phyloP scores from a whole-genome alignment of 2,888 invertebrate species.

The Aromia moschata region DNA sequence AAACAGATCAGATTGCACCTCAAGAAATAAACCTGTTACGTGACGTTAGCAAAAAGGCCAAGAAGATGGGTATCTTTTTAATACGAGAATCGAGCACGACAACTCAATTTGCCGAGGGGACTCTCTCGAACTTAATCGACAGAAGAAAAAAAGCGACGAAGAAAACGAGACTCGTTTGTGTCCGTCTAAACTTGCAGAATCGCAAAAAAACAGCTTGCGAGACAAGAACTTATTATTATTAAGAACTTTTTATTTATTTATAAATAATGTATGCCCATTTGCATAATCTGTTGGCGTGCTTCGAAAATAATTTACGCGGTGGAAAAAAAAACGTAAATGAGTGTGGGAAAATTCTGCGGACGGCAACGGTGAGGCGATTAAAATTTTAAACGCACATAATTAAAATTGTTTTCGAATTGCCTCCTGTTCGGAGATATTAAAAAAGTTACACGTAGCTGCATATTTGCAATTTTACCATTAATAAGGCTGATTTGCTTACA shows the following conservation, averaged over 20 bases:
- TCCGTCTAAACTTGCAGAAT: slow-evolving; percentile 7
- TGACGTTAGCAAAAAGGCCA: not conserved
- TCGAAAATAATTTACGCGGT: slow-evolving; percentile 26
- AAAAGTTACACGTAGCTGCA: not conserved
- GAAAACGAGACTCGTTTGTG: slow-evolving; percentile 9
- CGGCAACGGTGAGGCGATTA: slow-evolving; percentile 16
- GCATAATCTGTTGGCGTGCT: slow-evolving; percentile 32
- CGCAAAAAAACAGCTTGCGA: slow-evolving; percentile 13
- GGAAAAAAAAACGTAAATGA: no score
- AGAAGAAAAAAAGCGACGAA: slow-evolving; percentile 12
- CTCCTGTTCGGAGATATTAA: not conserved
- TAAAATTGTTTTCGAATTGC: slow-evolving; percentile 4
- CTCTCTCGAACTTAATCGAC: slow-evolving; percentile 13
- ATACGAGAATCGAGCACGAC: slow-evolving; percentile 8
- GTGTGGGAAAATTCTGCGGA: slow-evolving; percentile 27
- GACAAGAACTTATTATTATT: slow-evolving; percentile 25
- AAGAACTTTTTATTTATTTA: slow-evolving; percentile 28
- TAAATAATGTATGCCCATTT: slow-evolving; percentile 32
- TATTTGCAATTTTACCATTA: slow-evolving; percentile 4
- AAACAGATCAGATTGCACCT: not conserved
- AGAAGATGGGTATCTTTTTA: slow-evolving; percentile 11
- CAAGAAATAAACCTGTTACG: slow-evolving; percentile 6
- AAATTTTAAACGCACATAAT: slow-evolving; percentile 15
- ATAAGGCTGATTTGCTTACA: not conserved
- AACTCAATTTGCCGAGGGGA: slow-evolving; percentile 9